Evolutionary conservation across 2,113 vertebrate genomes (phyloP).

Genomic region (Marcusenius ussheri): DNA sequence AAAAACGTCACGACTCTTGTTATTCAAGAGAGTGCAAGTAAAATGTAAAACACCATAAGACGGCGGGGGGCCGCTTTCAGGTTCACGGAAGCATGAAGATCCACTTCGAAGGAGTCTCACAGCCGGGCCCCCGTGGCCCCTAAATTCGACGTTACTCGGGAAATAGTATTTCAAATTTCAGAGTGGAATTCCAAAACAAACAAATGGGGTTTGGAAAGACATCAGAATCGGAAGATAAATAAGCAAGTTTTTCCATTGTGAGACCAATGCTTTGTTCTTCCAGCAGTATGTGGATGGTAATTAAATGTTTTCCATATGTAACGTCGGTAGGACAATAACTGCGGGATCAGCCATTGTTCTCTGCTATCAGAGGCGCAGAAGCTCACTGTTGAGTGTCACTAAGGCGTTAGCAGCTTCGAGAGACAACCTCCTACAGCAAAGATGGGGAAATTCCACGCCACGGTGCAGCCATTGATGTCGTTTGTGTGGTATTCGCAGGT

Average conservation of each 20-base stretch:
- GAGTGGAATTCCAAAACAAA: background rate
- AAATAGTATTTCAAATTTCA: slow-evolving; percentile 16
- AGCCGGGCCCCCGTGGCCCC: background rate
- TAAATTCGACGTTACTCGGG: slow-evolving; percentile 15
- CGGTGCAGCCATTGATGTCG: background rate
- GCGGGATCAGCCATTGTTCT: slow-evolving; percentile 20
- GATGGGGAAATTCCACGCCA: background rate
- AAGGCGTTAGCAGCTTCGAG: background rate
- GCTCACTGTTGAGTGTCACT: background rate
- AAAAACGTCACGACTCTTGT: background rate
- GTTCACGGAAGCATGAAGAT: background rate
- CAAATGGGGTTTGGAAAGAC: background rate
- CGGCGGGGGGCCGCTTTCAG: background rate
- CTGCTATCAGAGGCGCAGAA: background rate
- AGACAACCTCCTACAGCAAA: background rate
- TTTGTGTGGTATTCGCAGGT: background rate
- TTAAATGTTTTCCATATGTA: slow-evolving; percentile 49
- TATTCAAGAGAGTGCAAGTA: background rate
- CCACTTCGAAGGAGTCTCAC: background rate
- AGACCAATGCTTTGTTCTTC: slow-evolving; percentile 29
- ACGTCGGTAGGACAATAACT: slow-evolving; percentile 43
- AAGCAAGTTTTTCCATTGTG: slow-evolving; percentile 8
- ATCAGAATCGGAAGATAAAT: background rate
- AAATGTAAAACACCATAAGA: background rate
- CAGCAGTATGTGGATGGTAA: slow-evolving; percentile 42